Base-by-base conservation (phyloP, 1,140 invertebrate species). In the Formica selysi region DNA sequence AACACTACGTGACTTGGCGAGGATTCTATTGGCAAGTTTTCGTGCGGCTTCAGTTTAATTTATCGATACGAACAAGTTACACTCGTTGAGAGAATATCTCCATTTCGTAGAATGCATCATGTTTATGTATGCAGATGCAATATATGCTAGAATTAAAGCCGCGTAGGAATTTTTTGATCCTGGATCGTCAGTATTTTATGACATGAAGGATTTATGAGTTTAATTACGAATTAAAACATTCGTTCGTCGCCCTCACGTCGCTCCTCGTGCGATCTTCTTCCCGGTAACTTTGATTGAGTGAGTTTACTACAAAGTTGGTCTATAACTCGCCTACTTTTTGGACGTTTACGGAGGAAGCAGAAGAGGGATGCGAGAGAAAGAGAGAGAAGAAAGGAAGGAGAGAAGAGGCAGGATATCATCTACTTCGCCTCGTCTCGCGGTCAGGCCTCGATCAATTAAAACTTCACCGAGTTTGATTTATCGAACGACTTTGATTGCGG, bases 401-500 rank as follows among this genome's bases (percentile, higher is more conserved):
- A 16, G 41, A 4, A 19, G 26, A 16, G 44, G n/a, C 7, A n/a
- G 26, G 19, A 62, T 29, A 61, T 62, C 74, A 65, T 32, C 61
- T 38, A 59, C 32, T 13, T 84, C 81, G 26, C 44, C 59, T 54
- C 44, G 44, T n/a, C 73, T 65, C 38, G 16, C 41, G 59, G 44
- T 83, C 80, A 41, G 5, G 36, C 44, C 44, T 73, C 71, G 83
- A 85, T 78, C 83, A 85, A 85, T 85, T 85, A 85, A 85, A 85
- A 85, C 83, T 85, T 85, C 36, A 57, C 19, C 44, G 61, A 85
- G 83, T 85, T 85, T 85, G 59, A 85, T 85, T 85, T 85, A 85
- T 85, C 83, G 83, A 85, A 85, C 83, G 83, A 85, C 83, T 85
- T 85, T 85, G 83, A 85, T 85, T 79, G 83, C 83, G 73, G 48